Base-by-base conservation (phyloP, 1,140 invertebrate genomes). In the Schlechtendalia chinensis region DNA sequence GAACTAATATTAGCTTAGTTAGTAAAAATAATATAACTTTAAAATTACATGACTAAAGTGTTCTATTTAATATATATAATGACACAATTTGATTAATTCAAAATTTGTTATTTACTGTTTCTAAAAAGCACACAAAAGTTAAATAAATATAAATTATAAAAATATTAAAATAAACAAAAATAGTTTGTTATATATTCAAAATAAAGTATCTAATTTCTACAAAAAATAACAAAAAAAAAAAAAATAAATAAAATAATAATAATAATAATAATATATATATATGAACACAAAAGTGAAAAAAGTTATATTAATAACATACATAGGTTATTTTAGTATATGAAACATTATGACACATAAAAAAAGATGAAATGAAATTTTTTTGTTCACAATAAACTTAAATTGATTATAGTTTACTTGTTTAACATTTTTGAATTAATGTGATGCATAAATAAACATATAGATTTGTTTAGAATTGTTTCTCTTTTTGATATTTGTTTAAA, bases 1-100 rank as follows among this genome's bases (percentile, higher is more conserved):
- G 54, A 77, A 77, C 29, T 77, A 77, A 59, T 59, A 45, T 75
- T 77, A 77, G 72, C 54, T 74, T 16, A 74, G n/a, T 74, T 56
- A 74, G 27, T 27, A 39, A 58, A 58, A 56, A 39, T 22, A 32
- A 22, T 58, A 58, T 1, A 75, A 22, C 14, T 29, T 72, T 75
- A 22, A 74, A 59, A 45, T 77, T 77, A 45, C 12, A 77, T 77
- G 72, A 59, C 54, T 77, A 58, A 59, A 58, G 29, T 59, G 12
- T 17, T 3, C 17, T 14, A 54, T 32, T 75, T 45, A 58, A 75
- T 58, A 59, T 47, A 12, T 58, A 56, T 54, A 56, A 56, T 59
- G 32, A 58, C 19, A 75, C n/a, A 27, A 50, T 53, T 19, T 54
- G 6, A 29, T 58, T 59, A 14, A 17, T 58, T 24, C 14, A 74